phyloP scores from a whole-genome alignment of 1,140 invertebrate species.

The Drosophila pandora region DNA sequence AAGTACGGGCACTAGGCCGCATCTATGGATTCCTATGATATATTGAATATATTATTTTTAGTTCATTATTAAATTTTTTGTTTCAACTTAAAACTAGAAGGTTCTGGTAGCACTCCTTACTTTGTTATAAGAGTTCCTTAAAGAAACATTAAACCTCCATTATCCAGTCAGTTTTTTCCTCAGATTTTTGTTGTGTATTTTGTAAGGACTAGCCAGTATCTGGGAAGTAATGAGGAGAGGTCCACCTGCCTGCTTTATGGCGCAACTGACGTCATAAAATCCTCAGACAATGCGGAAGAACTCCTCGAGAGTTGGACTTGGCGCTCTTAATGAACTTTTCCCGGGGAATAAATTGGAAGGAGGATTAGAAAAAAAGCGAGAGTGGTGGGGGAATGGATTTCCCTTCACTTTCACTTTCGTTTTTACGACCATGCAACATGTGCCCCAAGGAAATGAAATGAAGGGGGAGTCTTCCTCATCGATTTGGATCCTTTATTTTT shows the following conservation, averaged over 20 bases:
- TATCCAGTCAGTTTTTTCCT: neutral
- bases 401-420: slow-evolving; percentile 37
- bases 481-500: slow-evolving; percentile 35
- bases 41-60: no score
- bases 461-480: slow-evolving; percentile 13
- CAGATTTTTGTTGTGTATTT: neutral
- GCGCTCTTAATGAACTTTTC: slow-evolving; percentile 33
- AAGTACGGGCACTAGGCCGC: slow-evolving; percentile 4
- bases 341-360: slow-evolving; percentile 13
- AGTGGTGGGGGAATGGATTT: slow-evolving; percentile 2
- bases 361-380: slow-evolving; percentile 5
- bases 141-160: slow-evolving; percentile 26
- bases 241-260: slow-evolving; percentile 41
- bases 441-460: slow-evolving; percentile 21
- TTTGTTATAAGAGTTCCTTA: neutral
- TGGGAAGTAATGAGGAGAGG: slow-evolving; percentile 24
- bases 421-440: slow-evolving; percentile 52
- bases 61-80: no score
- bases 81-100: no score
- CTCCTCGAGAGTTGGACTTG: neutral
- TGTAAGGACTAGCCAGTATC: neutral
- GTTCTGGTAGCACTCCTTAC: neutral
- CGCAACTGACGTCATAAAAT: slow-evolving; percentile 45
- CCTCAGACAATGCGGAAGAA: slow-evolving; percentile 35
- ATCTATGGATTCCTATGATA: no score